phyloP scores from a whole-genome alignment of 2,888 invertebrate species.

The Formica aserva region DNA sequence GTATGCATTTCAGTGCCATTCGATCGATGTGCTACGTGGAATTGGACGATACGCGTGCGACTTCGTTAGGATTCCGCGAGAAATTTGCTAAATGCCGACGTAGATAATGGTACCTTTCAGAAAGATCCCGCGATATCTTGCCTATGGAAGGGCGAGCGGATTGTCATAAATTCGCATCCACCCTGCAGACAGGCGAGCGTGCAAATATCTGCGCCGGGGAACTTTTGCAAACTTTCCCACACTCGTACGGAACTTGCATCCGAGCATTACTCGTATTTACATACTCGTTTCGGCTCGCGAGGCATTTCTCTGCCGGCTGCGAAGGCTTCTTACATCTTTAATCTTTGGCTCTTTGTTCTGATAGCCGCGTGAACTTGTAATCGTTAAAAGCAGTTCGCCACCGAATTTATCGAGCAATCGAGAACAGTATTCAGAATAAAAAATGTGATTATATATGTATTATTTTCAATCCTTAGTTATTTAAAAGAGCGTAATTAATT shows the following conservation, averaged over 20 bases:
- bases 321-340: slow-evolving; percentile 4
- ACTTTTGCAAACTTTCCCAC: slow-evolving; percentile 59
- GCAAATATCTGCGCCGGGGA: slow-evolving; percentile 61
- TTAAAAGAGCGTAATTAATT: neutral
- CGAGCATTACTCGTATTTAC: slow-evolving; percentile 57
- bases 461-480: neutral
- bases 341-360: slow-evolving; percentile 8
- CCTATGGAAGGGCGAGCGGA: slow-evolving; percentile 37
- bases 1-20: neutral
- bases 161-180: slow-evolving; percentile 39
- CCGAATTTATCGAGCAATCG: neutral
- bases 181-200: slow-evolving; percentile 29
- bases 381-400: neutral
- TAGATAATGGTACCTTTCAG: slow-evolving; percentile 18
- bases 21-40: neutral
- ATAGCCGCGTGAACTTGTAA: slow-evolving; percentile 40
- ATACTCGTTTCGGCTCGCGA: slow-evolving; percentile 40
- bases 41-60: neutral
- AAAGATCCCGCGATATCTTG: slow-evolving; percentile 7
- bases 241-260: slow-evolving; percentile 50
- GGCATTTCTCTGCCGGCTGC: neutral
- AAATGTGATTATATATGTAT: neutral
- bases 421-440: neutral
- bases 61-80: slow-evolving; percentile 18
- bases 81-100: slow-evolving; percentile 23